A percentile compares a stretch with the other conserved stretches of the same genome.
Conservation (phyloP, 2,797 vertebrate genomes). For the Anguilla marmorata region DNA sequence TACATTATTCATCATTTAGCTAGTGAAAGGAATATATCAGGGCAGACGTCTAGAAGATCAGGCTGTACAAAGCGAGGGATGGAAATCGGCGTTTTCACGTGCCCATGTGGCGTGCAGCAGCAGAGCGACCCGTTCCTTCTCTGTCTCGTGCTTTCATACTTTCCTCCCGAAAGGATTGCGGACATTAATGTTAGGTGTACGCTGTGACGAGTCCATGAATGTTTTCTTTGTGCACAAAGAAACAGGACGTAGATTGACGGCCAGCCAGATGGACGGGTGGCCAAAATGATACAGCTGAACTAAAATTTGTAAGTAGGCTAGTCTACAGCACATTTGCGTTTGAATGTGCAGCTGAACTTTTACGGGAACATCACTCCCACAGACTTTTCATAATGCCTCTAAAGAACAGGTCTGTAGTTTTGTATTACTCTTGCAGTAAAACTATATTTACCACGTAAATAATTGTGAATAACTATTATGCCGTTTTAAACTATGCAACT, state of each 20-base stretch:
- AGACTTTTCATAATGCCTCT: background rate
- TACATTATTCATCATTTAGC: constrained; percentile 30
- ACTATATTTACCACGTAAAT: background rate
- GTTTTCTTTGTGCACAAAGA: constrained; percentile 9
- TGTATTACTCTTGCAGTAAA: background rate
- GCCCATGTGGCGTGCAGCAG: background rate
- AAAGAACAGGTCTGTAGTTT: background rate
- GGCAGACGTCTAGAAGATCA: constrained; percentile 14
- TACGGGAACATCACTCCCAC: background rate
- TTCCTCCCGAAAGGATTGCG: background rate
- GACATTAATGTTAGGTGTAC: constrained; percentile 23
- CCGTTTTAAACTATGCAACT: background rate
- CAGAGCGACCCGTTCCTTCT: background rate
- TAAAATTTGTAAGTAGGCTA: background rate
- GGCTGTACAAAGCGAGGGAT: constrained; percentile 18
- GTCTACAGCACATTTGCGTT: background rate
- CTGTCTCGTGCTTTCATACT: constrained; percentile 9
- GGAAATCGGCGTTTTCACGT: constrained; percentile 2
- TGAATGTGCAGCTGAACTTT: background rate
- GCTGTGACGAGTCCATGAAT: constrained; percentile 2
- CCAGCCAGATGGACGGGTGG: constrained; percentile 5
- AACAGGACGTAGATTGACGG: constrained; percentile 5
- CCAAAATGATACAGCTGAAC: background rate
- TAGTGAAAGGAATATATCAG: constrained; percentile 25
- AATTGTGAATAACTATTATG: background rate